Base-by-base conservation (phyloP, 2,113 vertebrate genomes). In the Burhinus bistriatus region DNA sequence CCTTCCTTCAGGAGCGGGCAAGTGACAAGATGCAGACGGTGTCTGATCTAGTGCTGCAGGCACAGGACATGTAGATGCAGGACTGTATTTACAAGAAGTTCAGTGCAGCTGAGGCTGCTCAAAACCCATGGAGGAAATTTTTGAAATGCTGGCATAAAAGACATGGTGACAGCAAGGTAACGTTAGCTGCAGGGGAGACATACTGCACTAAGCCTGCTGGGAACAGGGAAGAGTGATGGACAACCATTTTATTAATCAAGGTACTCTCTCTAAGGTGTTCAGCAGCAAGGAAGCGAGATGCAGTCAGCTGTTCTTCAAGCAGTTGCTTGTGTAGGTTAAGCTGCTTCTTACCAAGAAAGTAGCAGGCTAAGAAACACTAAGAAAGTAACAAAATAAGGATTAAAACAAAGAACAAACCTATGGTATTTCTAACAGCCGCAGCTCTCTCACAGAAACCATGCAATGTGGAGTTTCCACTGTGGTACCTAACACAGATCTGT, bases 111-210 rank as follows among this genome's bases (percentile, higher is more conserved):
- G 87, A 93, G 73, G 42, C 91, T 85, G 66, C 77, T 92, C 87
- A 87, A 77, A 95, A 95, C 32, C 36, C 49, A 87, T 4, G 52
- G 78, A 94, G 78, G 58, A 96, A 65, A 69, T 87, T 82, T 95
- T 54, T 95, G 89, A 97, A 89, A 95, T 91, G 89, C 20, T 91
- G 40, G 52, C 66, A 82, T 91, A 47, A 92, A 92, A 87, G 65
- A 96, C 69, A 83, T 0, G 5, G 58, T 87, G 94, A 95, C 89
- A 95, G 89, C 66, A 87, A 85, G 73, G 83, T 61, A 77, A 38
- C 3, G 3, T 34, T 79, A 94, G 89, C 89, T 95, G 81, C 42
- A 68, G 94, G 91, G 87, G 92, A 91, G 73, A 62, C 69, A 84
- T 34, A 7, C n/a, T 69, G 81, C 62, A 58, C 75, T 66, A 54